Base-by-base conservation (phyloP, 2,113 vertebrate species). In the Ophthalmolycus amberensis region DNA sequence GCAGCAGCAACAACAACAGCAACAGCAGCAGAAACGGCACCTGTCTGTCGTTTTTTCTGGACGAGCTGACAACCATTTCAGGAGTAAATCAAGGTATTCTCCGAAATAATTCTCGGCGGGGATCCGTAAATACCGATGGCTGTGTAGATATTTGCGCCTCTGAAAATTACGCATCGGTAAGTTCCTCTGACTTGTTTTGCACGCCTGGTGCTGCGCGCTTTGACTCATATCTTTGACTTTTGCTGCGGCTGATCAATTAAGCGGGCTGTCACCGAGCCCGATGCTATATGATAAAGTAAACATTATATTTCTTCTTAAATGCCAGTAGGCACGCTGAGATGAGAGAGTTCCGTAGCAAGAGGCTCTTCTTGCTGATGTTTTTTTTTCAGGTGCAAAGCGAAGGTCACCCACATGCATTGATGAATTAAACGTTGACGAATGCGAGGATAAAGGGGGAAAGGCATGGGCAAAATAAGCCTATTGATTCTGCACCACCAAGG, bases 131-230 rank as follows among this genome's bases (percentile, higher is more conserved):
- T 75, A 58, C 73, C 67, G 78, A 84, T 85, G 85, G 77, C 81
- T 65, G 68, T 76, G 67, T 32, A 48, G 62, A 86, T 6, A 73
- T 88, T 67, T 80, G 66, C 77, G 56, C 73, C 67, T 58, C 40
- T 76, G 82, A 70, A 71, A 76, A 88, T 90, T 85, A 90, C 82
- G 82, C 77, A 74, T 90, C 87, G 81, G 92, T 94, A 89, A 94
- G 92, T 93, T 91, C 37, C 72, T 67, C 66, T 71, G 67, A 83
- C 82, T 88, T 89, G 85, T 80, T 83, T 76, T 86, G 18, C 34
- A 46, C 52, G 56, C 34, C 69, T 59, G n/a, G 34, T 15, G 79
- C 77, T 66, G 75, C 65, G 78, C 85, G 82, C 69, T 78, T 63
- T 71, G 16, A 76, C 74, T 76, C 58, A 15, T 37, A 32, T 65